Evolutionary conservation across 2,888 invertebrate species (phyloP), one percentile per base, ranked within the genome.

Genomic region (Eustalomyia histrio): DNA sequence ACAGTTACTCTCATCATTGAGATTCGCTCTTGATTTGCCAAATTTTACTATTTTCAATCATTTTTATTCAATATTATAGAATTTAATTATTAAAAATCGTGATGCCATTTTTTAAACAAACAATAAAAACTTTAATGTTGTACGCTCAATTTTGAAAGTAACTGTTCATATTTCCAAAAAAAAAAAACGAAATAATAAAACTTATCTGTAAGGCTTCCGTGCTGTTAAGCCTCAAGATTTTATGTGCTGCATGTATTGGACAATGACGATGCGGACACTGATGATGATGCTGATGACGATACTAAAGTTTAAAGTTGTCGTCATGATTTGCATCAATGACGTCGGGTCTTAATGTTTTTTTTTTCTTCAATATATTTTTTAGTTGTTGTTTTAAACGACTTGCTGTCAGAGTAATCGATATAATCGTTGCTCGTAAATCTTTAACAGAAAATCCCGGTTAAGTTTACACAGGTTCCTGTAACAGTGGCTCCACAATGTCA

Each of bases 321-420:
- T 64, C 79, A 74, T 74, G 79, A 79, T 79, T 79, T 68, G 64
- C 68, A 79, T 79, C 72, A 73, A 79, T 58, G 63, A 79, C 29
- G 39, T 61, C 43, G 29, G 29, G 43, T 12, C 58, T 61, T 61
- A 43, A 68, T 29, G 35, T 67, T 75, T 39, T 60, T 64, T 61
- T 14, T 61, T 60, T 29, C 1, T 29, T n/a, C 4, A 21, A 29
- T 6, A 29, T 35, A 17, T 43, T 72, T 58, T 52, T 14, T 63
- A n/a, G 9, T 65, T 47, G 29, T 61, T 53, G 18, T 72, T 61
- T 12, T 47, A 73, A 67, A 63, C 63, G 73, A 79, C 53, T 68
- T 76, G 55, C 72, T 76, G 81, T 83, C 76, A 81, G 63, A 72
- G 76, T 82, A 80, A 79, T 78, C 82, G 78, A 83, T 82, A 74